Conservation (phyloP, 2,113 vertebrate species). For the Calonectris borealis region DNA sequence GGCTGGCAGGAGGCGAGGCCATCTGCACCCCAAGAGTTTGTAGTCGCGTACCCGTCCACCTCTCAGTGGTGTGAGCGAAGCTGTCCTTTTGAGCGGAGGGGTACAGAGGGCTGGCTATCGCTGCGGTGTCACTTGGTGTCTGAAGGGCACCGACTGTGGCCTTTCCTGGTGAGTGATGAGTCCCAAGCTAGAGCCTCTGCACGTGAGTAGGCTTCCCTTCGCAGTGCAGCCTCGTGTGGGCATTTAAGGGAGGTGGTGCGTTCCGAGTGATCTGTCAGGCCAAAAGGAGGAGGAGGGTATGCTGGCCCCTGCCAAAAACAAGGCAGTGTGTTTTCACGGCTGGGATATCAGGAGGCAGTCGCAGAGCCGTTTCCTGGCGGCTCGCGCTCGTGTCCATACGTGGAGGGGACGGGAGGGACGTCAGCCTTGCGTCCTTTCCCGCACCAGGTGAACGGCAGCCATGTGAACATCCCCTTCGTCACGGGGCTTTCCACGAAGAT, state of each 20-base stretch:
- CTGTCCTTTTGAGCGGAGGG: not conserved
- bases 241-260: fast-evolving
- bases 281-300: not conserved
- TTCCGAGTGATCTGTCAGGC: fast-evolving
- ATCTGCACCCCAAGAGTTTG: fast-evolving
- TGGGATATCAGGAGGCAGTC: fast-evolving
- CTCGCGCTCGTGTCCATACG: fast-evolving
- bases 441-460: conserved; percentile 89
- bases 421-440: not conserved
- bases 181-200: not conserved
- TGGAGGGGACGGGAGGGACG: fast-evolving
- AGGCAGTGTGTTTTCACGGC: not conserved
- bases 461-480: conserved; percentile 89
- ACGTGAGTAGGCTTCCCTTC: fast-evolving
- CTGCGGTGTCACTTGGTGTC: fast-evolving
- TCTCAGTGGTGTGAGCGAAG: fast-evolving
- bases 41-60: fast-evolving
- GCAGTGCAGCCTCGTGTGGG: fast-evolving
- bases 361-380: fast-evolving
- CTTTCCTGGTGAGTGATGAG: not conserved
- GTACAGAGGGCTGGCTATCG: fast-evolving
- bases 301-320: too few relatives aligned
- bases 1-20: fast-evolving
- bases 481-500: conserved; percentile 93
- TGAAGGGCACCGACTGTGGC: not conserved